Evolutionary conservation across 1,140 invertebrate species (phyloP).

Genomic region (Subanguina moxae): DNA sequence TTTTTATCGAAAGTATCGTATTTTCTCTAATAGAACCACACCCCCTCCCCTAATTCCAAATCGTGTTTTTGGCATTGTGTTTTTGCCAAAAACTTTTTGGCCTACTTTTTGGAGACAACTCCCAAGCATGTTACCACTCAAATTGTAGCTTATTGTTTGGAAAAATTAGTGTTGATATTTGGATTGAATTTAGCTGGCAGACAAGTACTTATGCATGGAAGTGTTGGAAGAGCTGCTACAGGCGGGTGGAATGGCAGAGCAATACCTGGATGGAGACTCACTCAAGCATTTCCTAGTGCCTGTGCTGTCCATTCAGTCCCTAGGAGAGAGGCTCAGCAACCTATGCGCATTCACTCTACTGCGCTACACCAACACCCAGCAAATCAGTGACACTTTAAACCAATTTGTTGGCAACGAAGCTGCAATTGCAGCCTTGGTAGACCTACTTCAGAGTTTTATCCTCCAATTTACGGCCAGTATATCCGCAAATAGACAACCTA

Average conservation of each 20-base stretch:
- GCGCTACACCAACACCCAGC: neutral
- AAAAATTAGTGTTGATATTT: too few species aligned
- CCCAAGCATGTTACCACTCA: too few species aligned
- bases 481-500: neutral
- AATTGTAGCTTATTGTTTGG: too few species aligned
- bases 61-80: too few species aligned
- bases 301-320: conserved; percentile 20
- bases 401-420: neutral
- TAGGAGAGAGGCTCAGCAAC: conserved; percentile 1
- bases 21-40: too few species aligned
- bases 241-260: neutral
- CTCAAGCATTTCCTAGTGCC: conserved; percentile 12
- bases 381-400: neutral
- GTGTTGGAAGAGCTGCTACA: conserved; percentile 18
- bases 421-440: neutral
- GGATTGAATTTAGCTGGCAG: conserved; percentile 27
- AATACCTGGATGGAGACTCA: conserved; percentile 7
- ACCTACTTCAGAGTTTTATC: neutral
- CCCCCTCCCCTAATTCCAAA: too few species aligned
- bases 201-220: conserved; percentile 22
- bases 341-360: neutral
- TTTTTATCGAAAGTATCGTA: too few species aligned
- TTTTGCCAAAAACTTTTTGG: too few species aligned
- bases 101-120: too few species aligned
- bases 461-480: neutral